Evolutionary conservation across 1,140 invertebrate species (phyloP), one percentile per base, ranked within the genome.

Genomic region (Amyelois transitella): DNA sequence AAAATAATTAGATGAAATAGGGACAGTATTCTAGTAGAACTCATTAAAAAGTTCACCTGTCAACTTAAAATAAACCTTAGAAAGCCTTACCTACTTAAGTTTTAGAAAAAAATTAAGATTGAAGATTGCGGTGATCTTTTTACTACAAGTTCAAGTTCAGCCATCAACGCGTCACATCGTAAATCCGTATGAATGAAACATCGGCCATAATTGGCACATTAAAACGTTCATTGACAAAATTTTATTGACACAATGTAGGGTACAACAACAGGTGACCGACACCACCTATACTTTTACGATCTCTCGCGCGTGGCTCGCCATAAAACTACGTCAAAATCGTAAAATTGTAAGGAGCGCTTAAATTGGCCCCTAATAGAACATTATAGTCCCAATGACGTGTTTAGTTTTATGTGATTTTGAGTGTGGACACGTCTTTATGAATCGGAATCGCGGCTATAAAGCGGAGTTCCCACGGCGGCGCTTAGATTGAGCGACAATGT

Each of bases 201-300:
- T 67, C 65, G 62, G 53, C 44, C 61, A 69, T 70, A 70, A 79
- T 77, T 75, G 71, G 67, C 67, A 64, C 62, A 71, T 72, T 69
- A 77, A 73, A 70, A 72, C 44, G 56, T 63, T 65, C 75, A 76
- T 76, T 77, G 70, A 77, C 60, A 58, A 69, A 72, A 67, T 72
- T 77, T 77, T 76, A 73, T 65, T 72, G 67, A 69, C 64, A 69
- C 62, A 67, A 66, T 72, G 67, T 72, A 68, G 64, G 50, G 12
- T 28, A 66, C 65, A 49, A 76, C 75, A 75, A 81, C 81, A 81
- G 77, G 77, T 81, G 79, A 81, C 81, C 77, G 69, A 63, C 65
- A 72, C 79, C n/a, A 14, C n/a, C 32, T 38, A 38, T 38, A 38
- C 12, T 81, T 72, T 74, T 81, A 81, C 72, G 72, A 75, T 58